phyloP scores from a whole-genome alignment of 2,888 invertebrate genomes.

The Antitype chi region DNA sequence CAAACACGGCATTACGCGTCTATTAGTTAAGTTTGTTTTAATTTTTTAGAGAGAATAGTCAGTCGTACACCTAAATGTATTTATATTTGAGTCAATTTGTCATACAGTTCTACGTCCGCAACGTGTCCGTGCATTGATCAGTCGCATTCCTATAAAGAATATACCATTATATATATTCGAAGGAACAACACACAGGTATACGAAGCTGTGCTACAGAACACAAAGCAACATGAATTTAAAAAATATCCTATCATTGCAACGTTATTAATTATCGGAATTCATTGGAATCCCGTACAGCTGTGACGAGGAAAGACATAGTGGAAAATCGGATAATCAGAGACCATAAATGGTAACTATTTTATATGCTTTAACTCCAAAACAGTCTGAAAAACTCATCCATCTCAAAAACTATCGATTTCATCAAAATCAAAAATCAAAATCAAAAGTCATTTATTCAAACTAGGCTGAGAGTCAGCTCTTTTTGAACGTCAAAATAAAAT shows the following conservation, averaged over 20 bases:
- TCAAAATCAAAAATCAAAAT: too few relatives aligned
- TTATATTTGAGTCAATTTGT: neutral
- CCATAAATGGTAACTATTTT: neutral
- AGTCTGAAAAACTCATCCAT: neutral
- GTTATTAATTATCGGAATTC: neutral
- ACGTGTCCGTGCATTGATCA: constrained; percentile 44
- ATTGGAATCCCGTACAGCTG: neutral
- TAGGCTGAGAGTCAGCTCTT: too few relatives aligned
- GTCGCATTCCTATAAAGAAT: constrained; percentile 31
- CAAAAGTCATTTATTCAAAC: too few relatives aligned
- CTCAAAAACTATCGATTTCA: constrained; percentile 2
- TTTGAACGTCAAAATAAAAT: too few relatives aligned
- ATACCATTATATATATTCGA: neutral
- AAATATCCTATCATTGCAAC: neutral
- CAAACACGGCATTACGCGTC: constrained; percentile 7
- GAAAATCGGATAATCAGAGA: neutral
- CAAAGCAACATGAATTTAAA: neutral
- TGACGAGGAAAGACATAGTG: neutral
- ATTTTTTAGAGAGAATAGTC: neutral
- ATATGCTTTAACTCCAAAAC: neutral
- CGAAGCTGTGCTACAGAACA: neutral
- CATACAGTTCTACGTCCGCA: constrained; percentile 20
- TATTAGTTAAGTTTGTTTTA: neutral
- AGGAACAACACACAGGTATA: neutral
- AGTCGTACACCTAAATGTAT: neutral